A percentile compares a stretch with the other conserved stretches of the same genome.
Conservation (phyloP, 2,113 vertebrate genomes). For the Myiagra hebetior region DNA sequence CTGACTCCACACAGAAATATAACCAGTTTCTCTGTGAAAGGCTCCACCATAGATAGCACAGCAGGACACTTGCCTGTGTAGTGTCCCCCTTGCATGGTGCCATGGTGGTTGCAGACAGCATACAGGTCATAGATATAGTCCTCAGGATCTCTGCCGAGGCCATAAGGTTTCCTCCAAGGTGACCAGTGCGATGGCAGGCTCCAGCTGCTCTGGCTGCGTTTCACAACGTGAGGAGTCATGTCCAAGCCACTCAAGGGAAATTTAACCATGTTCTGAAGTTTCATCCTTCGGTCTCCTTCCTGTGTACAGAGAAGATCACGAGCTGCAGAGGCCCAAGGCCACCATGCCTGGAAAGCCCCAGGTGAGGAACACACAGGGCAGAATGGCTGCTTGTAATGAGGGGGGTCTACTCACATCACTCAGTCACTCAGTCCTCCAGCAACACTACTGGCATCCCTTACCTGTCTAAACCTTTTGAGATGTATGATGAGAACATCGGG, state of each 20-base stretch:
- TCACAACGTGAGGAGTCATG: conserved; percentile 97
- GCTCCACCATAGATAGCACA: accelerated
- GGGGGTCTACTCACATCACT: background rate
- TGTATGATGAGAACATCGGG: conserved; percentile 97
- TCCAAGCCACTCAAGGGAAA: conserved; percentile 91
- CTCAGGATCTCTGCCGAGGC: conserved; percentile 89
- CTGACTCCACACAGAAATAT: background rate
- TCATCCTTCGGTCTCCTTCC: conserved; percentile 91
- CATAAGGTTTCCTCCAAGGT: conserved; percentile 91
- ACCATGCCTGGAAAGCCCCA: background rate
- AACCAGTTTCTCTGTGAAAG: background rate
- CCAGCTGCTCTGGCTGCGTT: conserved; percentile 96
- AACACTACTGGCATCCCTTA: conserved; percentile 48
- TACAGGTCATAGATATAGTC: conserved; percentile 96
- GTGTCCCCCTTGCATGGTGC: conserved; percentile 96
- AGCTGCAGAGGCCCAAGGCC: background rate
- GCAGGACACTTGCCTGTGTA: conserved; percentile 86
- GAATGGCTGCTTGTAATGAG: background rate
- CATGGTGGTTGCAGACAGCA: conserved; percentile 96
- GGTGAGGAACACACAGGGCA: background rate
- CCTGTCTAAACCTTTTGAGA: conserved; percentile 96
- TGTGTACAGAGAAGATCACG: conserved; percentile 15
- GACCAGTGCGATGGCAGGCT: conserved; percentile 94
- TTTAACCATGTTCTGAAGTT: conserved; percentile 94
- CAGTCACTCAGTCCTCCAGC: background rate